A percentile compares a stretch with the other conserved stretches of the same genome.
Conservation (phyloP, 2,888 invertebrate genomes). For the Periphyllus acericola region DNA sequence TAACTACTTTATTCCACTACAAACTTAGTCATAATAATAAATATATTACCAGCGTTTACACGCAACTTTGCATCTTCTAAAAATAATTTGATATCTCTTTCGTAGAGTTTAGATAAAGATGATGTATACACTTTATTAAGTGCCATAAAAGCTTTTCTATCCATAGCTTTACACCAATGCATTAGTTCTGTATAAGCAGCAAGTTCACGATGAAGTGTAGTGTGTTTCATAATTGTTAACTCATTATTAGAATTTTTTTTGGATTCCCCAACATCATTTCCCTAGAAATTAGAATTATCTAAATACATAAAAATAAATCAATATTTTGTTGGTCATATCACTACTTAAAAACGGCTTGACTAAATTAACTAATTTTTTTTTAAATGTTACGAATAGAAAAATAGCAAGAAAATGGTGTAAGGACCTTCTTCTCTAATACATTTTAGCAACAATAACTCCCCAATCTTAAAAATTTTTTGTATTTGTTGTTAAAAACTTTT, state of each 20-base stretch:
- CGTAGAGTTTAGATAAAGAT: conserved; percentile 87
- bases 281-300: conserved; percentile 68
- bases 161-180: conserved; percentile 90
- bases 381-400: too few species aligned
- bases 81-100: conserved; percentile 82
- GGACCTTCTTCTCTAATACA: too few species aligned
- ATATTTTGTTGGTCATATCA: too few species aligned
- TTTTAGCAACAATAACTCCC: too few species aligned
- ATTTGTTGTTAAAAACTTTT: too few species aligned
- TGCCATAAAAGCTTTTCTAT: conserved; percentile 82
- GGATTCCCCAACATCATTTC: conserved; percentile 78
- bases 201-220: conserved; percentile 85
- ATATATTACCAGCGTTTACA: conserved; percentile 60
- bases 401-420: too few species aligned
- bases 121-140: conserved; percentile 83
- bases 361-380: too few species aligned
- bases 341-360: too few species aligned
- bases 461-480: too few species aligned
- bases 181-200: conserved; percentile 88
- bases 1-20: not conserved
- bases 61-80: conserved; percentile 77
- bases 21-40: not conserved
- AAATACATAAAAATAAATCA: too few species aligned
- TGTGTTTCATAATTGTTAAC: conserved; percentile 79
- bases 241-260: conserved; percentile 70